These are phyloP conservation scores for Orthosia incerta DNA, from an alignment of 2,888 invertebrate genomes.

Conservation along the genomic window DNA sequence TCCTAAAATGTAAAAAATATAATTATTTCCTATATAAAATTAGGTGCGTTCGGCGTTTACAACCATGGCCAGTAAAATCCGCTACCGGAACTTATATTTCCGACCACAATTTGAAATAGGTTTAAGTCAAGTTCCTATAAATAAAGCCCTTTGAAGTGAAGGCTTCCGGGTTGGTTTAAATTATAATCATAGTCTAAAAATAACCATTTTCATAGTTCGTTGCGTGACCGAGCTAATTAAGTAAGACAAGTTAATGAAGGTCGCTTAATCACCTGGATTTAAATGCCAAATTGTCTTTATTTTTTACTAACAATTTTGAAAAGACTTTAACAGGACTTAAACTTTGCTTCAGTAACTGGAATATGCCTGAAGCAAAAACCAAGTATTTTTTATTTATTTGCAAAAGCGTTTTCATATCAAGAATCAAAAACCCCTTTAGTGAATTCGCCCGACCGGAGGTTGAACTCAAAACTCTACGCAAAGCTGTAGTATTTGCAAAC, in stretches of 20 bases:
- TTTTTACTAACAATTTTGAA: not conserved
- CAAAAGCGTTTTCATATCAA: no score
- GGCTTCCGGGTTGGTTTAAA: not conserved
- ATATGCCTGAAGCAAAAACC: no score
- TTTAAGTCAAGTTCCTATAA: no score
- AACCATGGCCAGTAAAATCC: no score
- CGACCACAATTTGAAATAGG: no score
- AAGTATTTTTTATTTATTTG: no score
- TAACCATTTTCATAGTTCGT: slow-evolving; percentile 3
- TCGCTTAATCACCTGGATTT: slow-evolving; percentile 15
- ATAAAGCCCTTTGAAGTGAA: not conserved
- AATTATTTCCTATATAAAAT: no score
- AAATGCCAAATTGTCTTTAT: slow-evolving; percentile 1
- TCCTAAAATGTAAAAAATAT: no score
- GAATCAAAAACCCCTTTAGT: not conserved
- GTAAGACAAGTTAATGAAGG: slow-evolving; percentile 12
- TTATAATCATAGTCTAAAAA: slow-evolving; percentile 3
- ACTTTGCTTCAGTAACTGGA: no score
- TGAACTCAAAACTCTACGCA: not conserved
- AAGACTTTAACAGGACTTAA: no score
- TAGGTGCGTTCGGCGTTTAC: no score
- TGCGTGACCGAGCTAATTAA: slow-evolving; percentile 25
- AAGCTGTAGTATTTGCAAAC: slow-evolving; percentile 21
- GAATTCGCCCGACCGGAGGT: not conserved
- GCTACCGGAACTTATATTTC: no score